Base-by-base conservation (phyloP, 2,888 invertebrate species). In the Coelogynopora nodosa region DNA sequence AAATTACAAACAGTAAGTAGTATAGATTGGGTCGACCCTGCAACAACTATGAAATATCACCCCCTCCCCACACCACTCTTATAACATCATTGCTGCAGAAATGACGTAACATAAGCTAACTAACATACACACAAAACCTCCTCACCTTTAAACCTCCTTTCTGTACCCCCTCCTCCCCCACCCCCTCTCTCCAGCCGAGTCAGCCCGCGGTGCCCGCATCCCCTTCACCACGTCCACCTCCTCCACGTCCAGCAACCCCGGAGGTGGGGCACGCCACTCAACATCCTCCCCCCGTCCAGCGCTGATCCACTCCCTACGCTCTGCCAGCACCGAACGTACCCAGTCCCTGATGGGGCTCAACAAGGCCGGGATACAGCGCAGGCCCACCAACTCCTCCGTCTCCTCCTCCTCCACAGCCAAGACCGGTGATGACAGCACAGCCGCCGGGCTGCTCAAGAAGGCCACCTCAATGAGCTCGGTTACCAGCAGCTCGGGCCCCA, bases 401-500 rank as follows among this genome's bases (percentile, higher is more conserved):
- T 5, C 10, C 5, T 2, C 18, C 23, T 13, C 23, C 27, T 2
- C 74, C 23, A 49, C 49, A 5, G 10, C 49, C 18, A 10, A 2
- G 18, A 2, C 18, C 27, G 23, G 23, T 23, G 74, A 26, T 2
- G 74, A 5, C 74, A 13, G 18, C 74, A 26, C 10, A 2, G 74
- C 18, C 2, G 27, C 2, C 2, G 74, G 10, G 2, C 5, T 23
- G 23, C 74, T 74, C 74, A 74, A 74, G 74, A 74, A 74, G 74
- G 74, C 74, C 23, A 74, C 74, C 5, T 74, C 74, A 10, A 74
- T 74, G 74, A 74, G 2, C 74, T 74, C 74, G 27, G 74, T 74
- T 5, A 74, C 74, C 2, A 13, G 10, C 74, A 74, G 74, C 27
- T 74, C 74, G 18, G 23, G 74, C 74, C 74, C n/a, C n/a, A n/a